These are phyloP conservation scores for Erythrolamprus reginae DNA, from an alignment of 2,113 vertebrate genomes.

Conservation along the genomic window DNA sequence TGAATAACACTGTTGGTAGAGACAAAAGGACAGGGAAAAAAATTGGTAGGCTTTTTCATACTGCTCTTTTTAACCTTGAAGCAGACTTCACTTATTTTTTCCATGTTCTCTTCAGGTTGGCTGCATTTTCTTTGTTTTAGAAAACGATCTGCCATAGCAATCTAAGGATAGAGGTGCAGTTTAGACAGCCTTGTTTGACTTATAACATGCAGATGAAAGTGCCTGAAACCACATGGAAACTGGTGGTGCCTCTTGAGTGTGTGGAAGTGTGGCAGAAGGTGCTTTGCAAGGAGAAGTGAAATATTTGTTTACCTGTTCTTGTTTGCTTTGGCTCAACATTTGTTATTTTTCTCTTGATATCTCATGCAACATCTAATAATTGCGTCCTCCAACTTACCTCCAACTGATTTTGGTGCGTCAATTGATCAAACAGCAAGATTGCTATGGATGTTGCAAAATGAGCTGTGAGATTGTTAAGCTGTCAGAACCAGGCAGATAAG, in stretches of 20 bases:
- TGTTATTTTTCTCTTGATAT: slow-evolving; percentile 52
- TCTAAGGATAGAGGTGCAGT: background rate
- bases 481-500: background rate
- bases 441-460: slow-evolving; percentile 38
- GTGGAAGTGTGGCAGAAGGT: slow-evolving; percentile 46
- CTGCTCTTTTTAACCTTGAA: slow-evolving; percentile 19
- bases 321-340: slow-evolving; percentile 56
- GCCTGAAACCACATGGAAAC: slow-evolving; percentile 51
- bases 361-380: slow-evolving; percentile 58
- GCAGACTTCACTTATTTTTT: background rate
- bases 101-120: background rate
- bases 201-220: slow-evolving; percentile 39
- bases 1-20: background rate
- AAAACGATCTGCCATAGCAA: slow-evolving; percentile 23
- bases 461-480: slow-evolving; percentile 40
- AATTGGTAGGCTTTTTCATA: background rate
- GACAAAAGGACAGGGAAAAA: background rate
- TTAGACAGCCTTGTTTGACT: slow-evolving; percentile 21
- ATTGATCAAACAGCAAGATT: background rate
- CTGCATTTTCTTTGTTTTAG: slow-evolving; percentile 8
- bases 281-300: slow-evolving; percentile 56
- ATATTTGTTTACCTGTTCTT: slow-evolving; percentile 8
- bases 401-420: background rate
- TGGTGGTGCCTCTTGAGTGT: slow-evolving; percentile 21
- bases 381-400: slow-evolving; percentile 46